Evolutionary conservation across 2,797 vertebrate genomes (phyloP).

Genomic region (Danio kyathit): DNA sequence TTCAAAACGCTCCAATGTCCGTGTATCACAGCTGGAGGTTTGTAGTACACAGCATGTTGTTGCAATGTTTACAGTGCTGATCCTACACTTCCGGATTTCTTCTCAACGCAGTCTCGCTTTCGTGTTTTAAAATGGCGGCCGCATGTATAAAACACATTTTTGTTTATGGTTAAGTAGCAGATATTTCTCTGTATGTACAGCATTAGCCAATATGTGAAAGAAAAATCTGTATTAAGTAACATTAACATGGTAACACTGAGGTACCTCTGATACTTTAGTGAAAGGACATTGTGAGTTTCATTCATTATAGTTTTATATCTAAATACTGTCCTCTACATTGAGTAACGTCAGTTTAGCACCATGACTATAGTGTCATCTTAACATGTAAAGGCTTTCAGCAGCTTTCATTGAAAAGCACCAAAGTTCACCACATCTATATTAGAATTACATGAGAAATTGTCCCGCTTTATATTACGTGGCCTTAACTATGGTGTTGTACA

Average conservation of each 20-base stretch:
- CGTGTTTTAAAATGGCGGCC: no score
- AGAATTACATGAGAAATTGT: conserved; percentile 35
- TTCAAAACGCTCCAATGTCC: no score
- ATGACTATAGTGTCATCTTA: conserved; percentile 32
- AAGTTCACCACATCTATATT: conserved; percentile 42
- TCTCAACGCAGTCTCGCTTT: no score
- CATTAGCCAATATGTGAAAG: not conserved
- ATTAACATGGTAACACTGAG: not conserved
- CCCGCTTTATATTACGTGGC: no score
- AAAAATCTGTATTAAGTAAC: not conserved
- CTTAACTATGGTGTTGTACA: no score
- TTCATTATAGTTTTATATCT: not conserved
- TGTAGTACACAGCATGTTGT: no score
- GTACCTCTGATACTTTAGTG: not conserved
- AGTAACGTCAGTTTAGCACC: conserved; percentile 46
- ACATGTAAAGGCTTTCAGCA: conserved; percentile 41
- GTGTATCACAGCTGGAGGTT: no score
- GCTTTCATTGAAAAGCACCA: conserved; percentile 60
- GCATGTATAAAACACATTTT: no score
- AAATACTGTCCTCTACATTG: conserved; percentile 23
- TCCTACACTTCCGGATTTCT: no score
- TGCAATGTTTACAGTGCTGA: no score
- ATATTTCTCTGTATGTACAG: not conserved
- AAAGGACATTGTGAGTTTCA: conserved; percentile 1
- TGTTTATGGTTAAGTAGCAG: not conserved